These are phyloP conservation scores for Saturnia pavonia DNA, from an alignment of 2,888 invertebrate species.

Conservation along the genomic window DNA sequence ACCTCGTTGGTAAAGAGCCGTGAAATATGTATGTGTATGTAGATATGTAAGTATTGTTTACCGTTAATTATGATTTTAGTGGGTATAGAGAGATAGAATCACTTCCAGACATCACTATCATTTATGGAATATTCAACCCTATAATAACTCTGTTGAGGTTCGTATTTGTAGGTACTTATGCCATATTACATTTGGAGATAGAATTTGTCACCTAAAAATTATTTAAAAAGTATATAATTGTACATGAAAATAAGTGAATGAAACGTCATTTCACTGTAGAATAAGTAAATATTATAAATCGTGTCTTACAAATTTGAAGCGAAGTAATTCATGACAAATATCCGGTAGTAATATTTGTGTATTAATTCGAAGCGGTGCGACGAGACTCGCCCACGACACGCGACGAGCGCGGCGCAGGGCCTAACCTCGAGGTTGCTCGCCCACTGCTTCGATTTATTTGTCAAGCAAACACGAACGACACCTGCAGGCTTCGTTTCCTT, in stretches of 20 bases:
- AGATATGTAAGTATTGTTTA: too few relatives aligned
- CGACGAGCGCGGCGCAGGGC: neutral
- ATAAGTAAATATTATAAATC: neutral
- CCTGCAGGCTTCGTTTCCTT: neutral
- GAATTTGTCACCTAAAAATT: neutral
- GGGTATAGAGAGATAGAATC: too few relatives aligned
- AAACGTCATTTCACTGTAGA: neutral
- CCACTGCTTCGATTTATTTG: conserved; percentile 1
- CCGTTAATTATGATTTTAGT: too few relatives aligned
- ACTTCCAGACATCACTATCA: too few relatives aligned
- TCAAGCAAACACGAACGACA: conserved; percentile 4
- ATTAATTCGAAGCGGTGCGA: neutral
- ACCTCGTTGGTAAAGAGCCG: too few relatives aligned
- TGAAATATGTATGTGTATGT: too few relatives aligned
- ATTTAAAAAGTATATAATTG: too few relatives aligned
- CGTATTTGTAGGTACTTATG: too few relatives aligned
- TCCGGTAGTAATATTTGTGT: conserved; percentile 1
- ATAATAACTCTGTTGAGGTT: too few relatives aligned
- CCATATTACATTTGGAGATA: too few relatives aligned
- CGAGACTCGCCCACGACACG: conserved; percentile 14
- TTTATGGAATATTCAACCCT: too few relatives aligned
- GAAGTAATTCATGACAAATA: neutral
- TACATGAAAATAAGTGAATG: neutral
- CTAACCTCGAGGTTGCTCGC: conserved; percentile 3
- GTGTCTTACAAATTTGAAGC: conserved; percentile 12